These are phyloP conservation scores for Anastatus disparis DNA, from an alignment of 1,140 invertebrate genomes.

Conservation along the genomic window DNA sequence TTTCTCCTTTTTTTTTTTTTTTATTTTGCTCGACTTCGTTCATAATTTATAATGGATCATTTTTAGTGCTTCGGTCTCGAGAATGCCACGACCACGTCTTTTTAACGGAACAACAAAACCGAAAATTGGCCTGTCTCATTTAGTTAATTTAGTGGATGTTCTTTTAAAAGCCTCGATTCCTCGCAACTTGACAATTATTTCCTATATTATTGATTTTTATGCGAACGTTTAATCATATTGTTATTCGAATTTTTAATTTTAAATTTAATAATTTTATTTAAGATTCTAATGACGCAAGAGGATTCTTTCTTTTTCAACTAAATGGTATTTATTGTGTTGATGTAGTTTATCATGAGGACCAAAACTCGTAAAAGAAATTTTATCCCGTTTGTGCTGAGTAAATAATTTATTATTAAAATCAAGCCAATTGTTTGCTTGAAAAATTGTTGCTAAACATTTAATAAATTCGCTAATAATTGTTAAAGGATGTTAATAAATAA, in stretches of 20 bases:
- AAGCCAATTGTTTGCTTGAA: too few relatives aligned
- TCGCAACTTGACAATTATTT: conserved; percentile 9
- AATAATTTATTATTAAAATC: too few relatives aligned
- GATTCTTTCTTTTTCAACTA: too few relatives aligned
- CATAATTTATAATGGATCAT: conserved; percentile 34
- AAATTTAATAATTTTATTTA: neutral
- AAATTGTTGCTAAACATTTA: too few relatives aligned
- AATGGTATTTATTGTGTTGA: too few relatives aligned
- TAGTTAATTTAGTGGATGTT: conserved; percentile 26
- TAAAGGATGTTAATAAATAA: too few relatives aligned
- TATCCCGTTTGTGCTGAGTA: too few relatives aligned
- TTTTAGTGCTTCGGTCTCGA: neutral
- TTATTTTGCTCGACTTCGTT: conserved; percentile 25
- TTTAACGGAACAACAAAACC: neutral
- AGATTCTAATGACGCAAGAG: neutral
- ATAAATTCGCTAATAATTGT: too few relatives aligned
- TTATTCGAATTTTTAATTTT: neutral
- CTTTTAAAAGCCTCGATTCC: neutral
- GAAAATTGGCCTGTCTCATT: conserved; percentile 32
- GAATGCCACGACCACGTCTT: neutral
- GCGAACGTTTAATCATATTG: neutral
- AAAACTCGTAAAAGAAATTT: too few relatives aligned
- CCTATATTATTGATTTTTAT: conserved; percentile 20
- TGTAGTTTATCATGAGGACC: too few relatives aligned
- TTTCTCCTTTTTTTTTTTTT: too few relatives aligned